Percentiles rank a stretch among this genome's conserved stretches.
These are phyloP conservation scores for Hetaerina titia DNA, from an alignment of 2,888 invertebrate genomes.

Conservation along the genomic window DNA sequence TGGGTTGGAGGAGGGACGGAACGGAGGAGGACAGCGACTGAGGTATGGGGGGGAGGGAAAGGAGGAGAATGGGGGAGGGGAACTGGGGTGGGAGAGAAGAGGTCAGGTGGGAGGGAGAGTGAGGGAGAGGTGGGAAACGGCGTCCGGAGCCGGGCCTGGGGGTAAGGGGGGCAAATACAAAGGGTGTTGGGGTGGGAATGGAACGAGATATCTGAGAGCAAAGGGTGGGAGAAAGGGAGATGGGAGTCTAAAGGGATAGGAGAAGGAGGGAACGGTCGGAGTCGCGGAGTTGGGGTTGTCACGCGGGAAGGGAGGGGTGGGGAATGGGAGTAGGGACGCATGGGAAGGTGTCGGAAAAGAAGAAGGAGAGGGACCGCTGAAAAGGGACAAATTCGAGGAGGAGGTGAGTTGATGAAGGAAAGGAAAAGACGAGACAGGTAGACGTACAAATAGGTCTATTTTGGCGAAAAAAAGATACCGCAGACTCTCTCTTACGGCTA, in stretches of 20 bases:
- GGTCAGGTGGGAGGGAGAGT: background rate
- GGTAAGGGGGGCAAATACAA: background rate
- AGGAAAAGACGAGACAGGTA: background rate
- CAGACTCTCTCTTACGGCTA: background rate
- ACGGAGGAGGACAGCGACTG: background rate
- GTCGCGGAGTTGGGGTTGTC: too few relatives aligned
- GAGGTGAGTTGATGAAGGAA: background rate
- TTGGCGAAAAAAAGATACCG: background rate
- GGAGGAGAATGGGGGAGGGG: background rate
- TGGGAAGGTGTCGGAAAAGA: background rate
- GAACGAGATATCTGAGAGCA: background rate
- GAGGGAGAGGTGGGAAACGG: background rate
- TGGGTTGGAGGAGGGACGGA: background rate
- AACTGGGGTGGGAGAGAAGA: background rate
- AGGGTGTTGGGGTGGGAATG: background rate
- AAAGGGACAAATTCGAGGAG: background rate
- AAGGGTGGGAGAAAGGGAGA: background rate
- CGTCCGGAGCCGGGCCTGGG: too few relatives aligned
- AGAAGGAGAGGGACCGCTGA: background rate
- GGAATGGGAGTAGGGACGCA: background rate
- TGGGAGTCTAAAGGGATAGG: too few relatives aligned
- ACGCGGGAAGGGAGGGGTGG: too few relatives aligned
- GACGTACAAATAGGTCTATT: constrained; percentile 20
- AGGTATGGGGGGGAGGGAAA: background rate
- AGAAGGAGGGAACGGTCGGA: too few relatives aligned